phyloP scores from a whole-genome alignment of 1,140 invertebrate genomes.

The Octopus bimaculoides region DNA sequence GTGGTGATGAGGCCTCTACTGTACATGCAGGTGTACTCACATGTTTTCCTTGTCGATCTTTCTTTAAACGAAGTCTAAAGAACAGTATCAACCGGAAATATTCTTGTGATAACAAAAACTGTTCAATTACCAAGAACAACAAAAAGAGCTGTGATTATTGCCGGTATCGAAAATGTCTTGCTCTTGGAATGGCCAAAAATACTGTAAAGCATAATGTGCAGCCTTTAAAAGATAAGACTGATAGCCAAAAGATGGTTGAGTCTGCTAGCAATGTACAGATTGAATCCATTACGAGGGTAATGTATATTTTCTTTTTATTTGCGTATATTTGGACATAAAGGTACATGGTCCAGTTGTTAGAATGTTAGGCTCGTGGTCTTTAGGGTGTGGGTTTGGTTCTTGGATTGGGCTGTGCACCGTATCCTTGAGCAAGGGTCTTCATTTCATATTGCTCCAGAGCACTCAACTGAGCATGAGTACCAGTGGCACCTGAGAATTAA shows the following conservation, averaged over 20 bases:
- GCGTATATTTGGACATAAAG: too few species aligned
- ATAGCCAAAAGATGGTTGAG: background rate
- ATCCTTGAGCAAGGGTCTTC: too few species aligned
- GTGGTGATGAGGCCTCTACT: background rate
- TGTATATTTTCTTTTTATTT: too few species aligned
- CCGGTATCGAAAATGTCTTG: constrained; percentile 83
- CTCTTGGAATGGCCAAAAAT: constrained; percentile 82
- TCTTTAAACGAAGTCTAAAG: background rate
- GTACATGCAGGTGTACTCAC: background rate
- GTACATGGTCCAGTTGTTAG: too few species aligned
- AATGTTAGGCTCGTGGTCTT: too few species aligned
- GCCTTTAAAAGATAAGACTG: background rate
- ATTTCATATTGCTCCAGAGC: too few species aligned
- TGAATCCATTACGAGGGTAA: too few species aligned
- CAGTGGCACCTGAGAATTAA: too few species aligned
- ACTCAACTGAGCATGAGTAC: too few species aligned
- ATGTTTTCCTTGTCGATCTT: background rate
- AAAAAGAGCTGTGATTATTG: constrained; percentile 93
- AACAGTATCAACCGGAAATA: constrained; percentile 1
- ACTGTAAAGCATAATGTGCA: background rate
- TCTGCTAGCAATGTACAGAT: too few species aligned
- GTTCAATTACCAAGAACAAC: constrained; percentile 95
- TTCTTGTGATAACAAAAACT: constrained; percentile 54
- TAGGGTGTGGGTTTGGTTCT: too few species aligned
- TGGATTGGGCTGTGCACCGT: too few species aligned